Percentiles rank a stretch among this genome's conserved stretches.
phyloP scores from a whole-genome alignment of 2,113 vertebrate genomes.

The Chlamydotis undulata region DNA sequence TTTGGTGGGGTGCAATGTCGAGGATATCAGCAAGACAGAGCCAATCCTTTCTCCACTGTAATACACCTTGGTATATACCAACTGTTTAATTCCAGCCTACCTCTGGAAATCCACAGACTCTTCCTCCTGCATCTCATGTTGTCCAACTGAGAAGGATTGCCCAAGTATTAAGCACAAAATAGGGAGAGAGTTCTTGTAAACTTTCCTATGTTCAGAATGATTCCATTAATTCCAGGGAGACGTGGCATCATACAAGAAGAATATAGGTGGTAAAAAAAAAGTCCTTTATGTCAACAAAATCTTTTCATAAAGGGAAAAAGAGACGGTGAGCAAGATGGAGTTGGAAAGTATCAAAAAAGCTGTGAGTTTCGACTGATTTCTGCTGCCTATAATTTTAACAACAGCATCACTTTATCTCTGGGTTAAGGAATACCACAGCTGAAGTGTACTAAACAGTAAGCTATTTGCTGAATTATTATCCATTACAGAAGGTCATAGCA shows the following conservation, averaged over 20 bases:
- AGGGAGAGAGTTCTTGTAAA: background rate
- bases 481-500: slow-evolving; percentile 14
- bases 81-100: background rate
- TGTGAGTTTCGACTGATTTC: background rate
- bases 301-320: background rate
- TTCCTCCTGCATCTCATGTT: background rate
- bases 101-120: background rate
- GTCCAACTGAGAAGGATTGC: background rate
- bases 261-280: background rate
- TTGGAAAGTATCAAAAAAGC: background rate
- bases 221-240: background rate
- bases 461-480: background rate
- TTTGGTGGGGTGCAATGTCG: background rate
- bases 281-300: background rate
- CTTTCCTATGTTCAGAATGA: background rate
- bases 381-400: background rate
- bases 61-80: background rate
- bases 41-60: background rate
- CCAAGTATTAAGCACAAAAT: background rate
- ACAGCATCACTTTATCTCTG: background rate
- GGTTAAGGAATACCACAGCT: background rate
- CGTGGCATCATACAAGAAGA: background rate
- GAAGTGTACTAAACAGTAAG: background rate
- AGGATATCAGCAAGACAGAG: background rate
- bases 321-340: background rate